These are phyloP conservation scores for Carlito syrichta DNA, from an alignment of 2,113 vertebrate species.

Conservation along the genomic window DNA sequence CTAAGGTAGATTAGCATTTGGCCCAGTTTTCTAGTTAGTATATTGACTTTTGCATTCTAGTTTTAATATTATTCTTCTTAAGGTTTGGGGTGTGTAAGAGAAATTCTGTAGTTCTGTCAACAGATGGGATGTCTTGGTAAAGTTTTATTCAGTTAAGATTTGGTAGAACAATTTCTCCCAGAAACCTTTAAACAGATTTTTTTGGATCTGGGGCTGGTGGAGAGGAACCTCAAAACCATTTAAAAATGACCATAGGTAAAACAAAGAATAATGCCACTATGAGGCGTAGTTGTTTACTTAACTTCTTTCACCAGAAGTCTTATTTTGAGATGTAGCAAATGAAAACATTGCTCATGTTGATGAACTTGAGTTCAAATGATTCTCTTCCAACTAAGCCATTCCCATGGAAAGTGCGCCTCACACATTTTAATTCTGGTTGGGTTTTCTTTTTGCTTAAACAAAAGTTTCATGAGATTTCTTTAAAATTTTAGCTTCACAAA, in stretches of 20 bases:
- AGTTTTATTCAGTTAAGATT: background rate
- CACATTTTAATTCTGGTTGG: background rate
- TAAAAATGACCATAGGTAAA: background rate
- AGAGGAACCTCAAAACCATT: background rate
- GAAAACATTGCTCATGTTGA: background rate
- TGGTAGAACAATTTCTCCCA: background rate
- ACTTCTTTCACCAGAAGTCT: background rate
- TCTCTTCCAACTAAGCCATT: background rate
- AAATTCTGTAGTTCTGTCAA: background rate
- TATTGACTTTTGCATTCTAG: background rate
- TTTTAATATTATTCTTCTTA: background rate
- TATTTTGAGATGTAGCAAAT: background rate
- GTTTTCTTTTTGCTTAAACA: conserved; percentile 17
- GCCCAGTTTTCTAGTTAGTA: background rate
- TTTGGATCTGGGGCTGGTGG: background rate
- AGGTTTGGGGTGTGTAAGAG: background rate
- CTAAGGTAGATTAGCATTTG: background rate
- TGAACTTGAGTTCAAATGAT: background rate
- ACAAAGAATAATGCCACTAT: background rate
- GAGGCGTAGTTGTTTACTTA: background rate
- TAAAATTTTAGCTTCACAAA: conserved; percentile 10
- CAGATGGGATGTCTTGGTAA: background rate
- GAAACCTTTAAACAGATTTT: background rate
- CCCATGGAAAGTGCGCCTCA: background rate
- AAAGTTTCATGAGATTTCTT: background rate